Evolutionary conservation across 2,888 invertebrate species (phyloP).

Genomic region (Cremastinae sp.): DNA sequence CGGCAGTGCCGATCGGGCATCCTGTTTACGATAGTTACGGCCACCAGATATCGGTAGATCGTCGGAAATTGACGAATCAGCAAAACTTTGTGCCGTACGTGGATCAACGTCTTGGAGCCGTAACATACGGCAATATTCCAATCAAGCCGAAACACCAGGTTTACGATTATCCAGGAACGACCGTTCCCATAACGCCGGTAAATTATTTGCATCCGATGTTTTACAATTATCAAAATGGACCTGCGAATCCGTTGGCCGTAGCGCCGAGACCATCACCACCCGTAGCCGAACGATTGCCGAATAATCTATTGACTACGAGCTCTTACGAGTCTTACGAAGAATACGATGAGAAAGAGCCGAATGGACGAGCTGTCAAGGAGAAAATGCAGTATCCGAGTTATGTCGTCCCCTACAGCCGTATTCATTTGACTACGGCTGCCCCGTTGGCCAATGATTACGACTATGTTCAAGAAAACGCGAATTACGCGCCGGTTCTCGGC

Average conservation of each 20-base stretch:
- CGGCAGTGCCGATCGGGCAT: background rate
- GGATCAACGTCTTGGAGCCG: background rate
- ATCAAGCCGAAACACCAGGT: background rate
- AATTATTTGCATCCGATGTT: constrained; percentile 6
- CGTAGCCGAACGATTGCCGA: background rate
- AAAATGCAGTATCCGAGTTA: constrained; percentile 11
- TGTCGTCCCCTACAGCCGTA: background rate
- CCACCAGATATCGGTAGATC: background rate
- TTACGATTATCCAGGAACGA: constrained; percentile 7
- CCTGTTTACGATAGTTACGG: constrained; percentile 21
- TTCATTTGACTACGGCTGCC: background rate
- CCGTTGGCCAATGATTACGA: background rate
- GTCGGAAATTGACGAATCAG: background rate
- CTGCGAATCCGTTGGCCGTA: background rate
- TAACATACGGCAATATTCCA: constrained; percentile 7
- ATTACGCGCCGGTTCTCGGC: background rate
- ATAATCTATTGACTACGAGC: background rate
- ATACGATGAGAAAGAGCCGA: background rate
- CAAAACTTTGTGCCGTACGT: background rate
- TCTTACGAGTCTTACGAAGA: constrained; percentile 19
- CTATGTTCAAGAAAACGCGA: background rate
- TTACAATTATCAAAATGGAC: constrained; percentile 4
- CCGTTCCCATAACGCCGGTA: background rate
- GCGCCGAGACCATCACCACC: background rate
- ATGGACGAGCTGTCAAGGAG: background rate